Evolutionary conservation across 2,797 vertebrate genomes (phyloP).

Genomic region (Eptatretus atami): DNA sequence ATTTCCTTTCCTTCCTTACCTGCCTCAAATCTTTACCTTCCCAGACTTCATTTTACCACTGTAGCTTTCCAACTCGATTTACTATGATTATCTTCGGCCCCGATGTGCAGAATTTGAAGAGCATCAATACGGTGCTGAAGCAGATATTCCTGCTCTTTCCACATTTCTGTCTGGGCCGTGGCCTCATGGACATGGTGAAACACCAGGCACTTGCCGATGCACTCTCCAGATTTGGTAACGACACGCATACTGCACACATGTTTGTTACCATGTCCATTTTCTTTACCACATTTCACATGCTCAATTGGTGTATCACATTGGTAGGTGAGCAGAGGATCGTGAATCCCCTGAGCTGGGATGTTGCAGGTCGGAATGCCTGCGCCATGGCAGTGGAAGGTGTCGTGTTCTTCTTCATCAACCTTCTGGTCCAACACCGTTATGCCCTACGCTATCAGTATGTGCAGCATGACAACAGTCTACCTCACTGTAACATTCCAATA

Average conservation of each 20-base stretch:
- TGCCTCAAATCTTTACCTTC: too few relatives aligned
- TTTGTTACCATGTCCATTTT: background rate
- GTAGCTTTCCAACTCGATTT: too few relatives aligned
- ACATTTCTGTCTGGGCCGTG: constrained; percentile 63
- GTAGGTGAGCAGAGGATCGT: constrained; percentile 26
- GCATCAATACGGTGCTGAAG: constrained; percentile 41
- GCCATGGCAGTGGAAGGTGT: constrained; percentile 39
- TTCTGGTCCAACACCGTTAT: constrained; percentile 39
- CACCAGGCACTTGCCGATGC: constrained; percentile 51
- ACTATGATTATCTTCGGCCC: constrained; percentile 1
- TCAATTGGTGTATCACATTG: background rate
- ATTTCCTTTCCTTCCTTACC: too few relatives aligned
- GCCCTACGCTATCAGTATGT: too few relatives aligned
- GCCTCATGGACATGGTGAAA: constrained; percentile 64
- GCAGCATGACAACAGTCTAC: too few relatives aligned
- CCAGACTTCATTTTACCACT: too few relatives aligned
- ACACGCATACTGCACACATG: background rate
- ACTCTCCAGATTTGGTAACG: constrained; percentile 39
- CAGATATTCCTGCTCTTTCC: constrained; percentile 63
- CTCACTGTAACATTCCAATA: too few relatives aligned
- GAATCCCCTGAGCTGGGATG: constrained; percentile 42
- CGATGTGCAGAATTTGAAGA: constrained; percentile 25
- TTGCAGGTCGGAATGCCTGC: constrained; percentile 52
- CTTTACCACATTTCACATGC: background rate
- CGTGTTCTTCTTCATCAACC: constrained; percentile 41